Evolutionary conservation across 2,797 vertebrate genomes (phyloP), one percentile per base, ranked within the genome.

Genomic region (Nannoperca obscura): DNA sequence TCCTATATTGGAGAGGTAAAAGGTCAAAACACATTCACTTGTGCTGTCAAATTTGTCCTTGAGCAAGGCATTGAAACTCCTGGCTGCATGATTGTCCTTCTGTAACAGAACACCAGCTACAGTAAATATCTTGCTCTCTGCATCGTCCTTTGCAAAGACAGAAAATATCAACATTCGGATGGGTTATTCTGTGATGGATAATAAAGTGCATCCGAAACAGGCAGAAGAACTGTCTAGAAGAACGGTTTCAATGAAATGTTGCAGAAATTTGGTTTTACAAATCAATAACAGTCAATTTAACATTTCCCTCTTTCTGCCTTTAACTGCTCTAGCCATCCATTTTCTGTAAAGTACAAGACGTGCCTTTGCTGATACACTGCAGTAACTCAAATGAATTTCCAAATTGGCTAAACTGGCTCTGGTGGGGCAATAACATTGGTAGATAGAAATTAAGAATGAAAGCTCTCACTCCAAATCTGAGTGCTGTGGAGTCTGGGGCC

Each of bases 211-310:
- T 55, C 36, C 59, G 22, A 76, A 71, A 67, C 14, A 68, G 36
- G 65, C 32, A 61, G 19, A 64, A 12, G 15, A 60, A 58, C 38
- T 65, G 67, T 74, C 55, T 14, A 5, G 8, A 64, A 63, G 54
- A 76, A 66, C 44, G 42, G 52, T 75, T 79, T 66, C 62, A 64
- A 62, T 77, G 69, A 80, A 80, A 81, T 80, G 70, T 73, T 80
- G 70, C 60, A 84, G 52, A 78, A 74, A 71, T 74, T 30, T 64
- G 19, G 22, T 77, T 85, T 81, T 71, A 80, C 53, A 78, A 78
- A 83, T 86, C 79, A 84, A 83, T 81, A 84, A 73, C 60, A 64
- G 65, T 30, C 82, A 83, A 80, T 85, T 81, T 78, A 86, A 85
- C 67, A 79, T 70, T 78, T 83, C 69, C 65, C 54, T 71, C 38